Percentiles rank a stretch among this genome's conserved stretches.
Conservation (phyloP, 1,140 invertebrate genomes). For the Heterodera schachtii region DNA sequence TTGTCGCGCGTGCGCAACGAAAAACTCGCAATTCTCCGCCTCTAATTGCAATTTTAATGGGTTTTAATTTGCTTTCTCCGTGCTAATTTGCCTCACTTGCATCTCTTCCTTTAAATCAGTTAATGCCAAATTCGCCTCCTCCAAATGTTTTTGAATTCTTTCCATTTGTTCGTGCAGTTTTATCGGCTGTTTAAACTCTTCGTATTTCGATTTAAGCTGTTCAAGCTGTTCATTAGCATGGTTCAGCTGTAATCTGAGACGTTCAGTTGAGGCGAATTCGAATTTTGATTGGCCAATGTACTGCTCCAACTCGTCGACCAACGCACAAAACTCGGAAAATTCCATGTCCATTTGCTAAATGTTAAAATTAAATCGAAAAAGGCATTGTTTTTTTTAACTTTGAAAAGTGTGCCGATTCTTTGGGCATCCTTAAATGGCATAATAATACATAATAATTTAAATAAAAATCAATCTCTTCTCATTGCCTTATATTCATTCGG, state of each 20-base stretch:
- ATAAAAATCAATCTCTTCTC: background rate
- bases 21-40: slow-evolving; percentile 58
- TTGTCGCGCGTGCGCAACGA: slow-evolving; percentile 43
- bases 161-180: slow-evolving; percentile 54
- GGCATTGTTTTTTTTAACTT: slow-evolving; percentile 12
- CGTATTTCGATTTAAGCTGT: slow-evolving; percentile 54
- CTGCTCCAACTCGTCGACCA: slow-evolving; percentile 49
- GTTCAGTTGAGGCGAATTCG: slow-evolving; percentile 53
- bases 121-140: slow-evolving; percentile 50
- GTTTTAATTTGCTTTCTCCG: background rate
- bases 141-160: slow-evolving; percentile 36
- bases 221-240: slow-evolving; percentile 56
- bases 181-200: slow-evolving; percentile 61
- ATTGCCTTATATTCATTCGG: slow-evolving; percentile 62
- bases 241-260: slow-evolving; percentile 54
- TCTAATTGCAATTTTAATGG: slow-evolving; percentile 21
- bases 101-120: slow-evolving; percentile 48
- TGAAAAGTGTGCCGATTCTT: slow-evolving; percentile 15
- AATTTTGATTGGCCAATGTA: slow-evolving; percentile 52
- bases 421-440: slow-evolving; percentile 16
- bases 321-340: slow-evolving; percentile 53
- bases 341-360: slow-evolving; percentile 59
- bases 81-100: background rate
- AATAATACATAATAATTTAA: background rate
- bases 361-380: background rate